Evolutionary conservation across 1,140 invertebrate species (phyloP).

Genomic region (Oppia nitens): DNA sequence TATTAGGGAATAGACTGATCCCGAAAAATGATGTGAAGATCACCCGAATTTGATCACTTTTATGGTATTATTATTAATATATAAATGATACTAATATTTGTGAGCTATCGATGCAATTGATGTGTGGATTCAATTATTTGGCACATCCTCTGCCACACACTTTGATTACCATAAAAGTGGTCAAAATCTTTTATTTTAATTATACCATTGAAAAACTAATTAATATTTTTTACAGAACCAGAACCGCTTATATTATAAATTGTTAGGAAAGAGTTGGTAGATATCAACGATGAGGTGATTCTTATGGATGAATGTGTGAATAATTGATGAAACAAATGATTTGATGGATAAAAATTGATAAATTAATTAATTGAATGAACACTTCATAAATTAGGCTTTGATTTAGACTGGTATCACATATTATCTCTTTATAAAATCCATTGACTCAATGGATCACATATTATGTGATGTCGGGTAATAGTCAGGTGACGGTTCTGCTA

Average conservation of each 20-base stretch:
- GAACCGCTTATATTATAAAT: not conserved
- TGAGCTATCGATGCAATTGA: not conserved
- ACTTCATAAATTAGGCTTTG: not conserved
- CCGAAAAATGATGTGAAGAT: not conserved
- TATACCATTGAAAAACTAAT: not conserved
- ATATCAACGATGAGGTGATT: not conserved
- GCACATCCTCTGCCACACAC: not conserved
- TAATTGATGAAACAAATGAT: no score
- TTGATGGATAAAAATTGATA: not conserved
- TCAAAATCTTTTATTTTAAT: not conserved
- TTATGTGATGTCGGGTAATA: slow-evolving; percentile 33
- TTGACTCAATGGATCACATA: not conserved
- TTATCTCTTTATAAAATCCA: not conserved
- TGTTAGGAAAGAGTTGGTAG: no score
- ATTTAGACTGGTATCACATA: not conserved
- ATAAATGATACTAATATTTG: not conserved
- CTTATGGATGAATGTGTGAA: not conserved
- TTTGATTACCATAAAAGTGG: not conserved
- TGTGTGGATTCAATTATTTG: not conserved
- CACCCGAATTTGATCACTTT: not conserved
- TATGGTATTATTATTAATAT: not conserved
- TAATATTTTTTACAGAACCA: not conserved
- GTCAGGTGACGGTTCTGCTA: slow-evolving; percentile 58
- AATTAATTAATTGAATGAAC: not conserved
- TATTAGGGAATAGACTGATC: no score